phyloP scores from a whole-genome alignment of 2,797 vertebrate genomes.

The Oreochromis grahami region DNA sequence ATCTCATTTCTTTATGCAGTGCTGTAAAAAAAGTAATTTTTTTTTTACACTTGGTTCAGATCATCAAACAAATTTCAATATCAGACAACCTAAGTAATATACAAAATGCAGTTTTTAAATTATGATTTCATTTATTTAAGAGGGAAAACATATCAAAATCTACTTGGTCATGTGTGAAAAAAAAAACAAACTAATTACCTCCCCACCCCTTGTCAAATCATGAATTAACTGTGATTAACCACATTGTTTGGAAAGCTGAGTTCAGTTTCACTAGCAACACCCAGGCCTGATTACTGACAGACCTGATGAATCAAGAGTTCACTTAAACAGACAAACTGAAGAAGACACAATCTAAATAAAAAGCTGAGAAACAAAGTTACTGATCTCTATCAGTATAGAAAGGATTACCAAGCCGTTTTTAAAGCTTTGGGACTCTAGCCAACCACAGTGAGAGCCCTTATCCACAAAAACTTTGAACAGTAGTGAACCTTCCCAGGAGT shows the following conservation, averaged over 20 bases:
- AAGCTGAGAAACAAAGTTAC: not conserved
- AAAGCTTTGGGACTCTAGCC: not conserved
- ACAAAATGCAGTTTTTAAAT: not conserved
- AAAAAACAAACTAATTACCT: too few species aligned
- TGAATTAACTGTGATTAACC: not conserved
- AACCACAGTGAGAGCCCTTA: not conserved
- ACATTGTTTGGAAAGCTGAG: not conserved
- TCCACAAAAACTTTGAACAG: not conserved
- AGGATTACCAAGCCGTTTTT: not conserved
- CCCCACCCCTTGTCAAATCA: not conserved
- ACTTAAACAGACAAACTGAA: not conserved
- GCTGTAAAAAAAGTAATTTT: accelerated
- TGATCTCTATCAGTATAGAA: not conserved
- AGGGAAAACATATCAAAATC: not conserved
- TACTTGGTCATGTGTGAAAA: not conserved
- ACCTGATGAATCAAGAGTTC: not conserved
- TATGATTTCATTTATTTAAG: not conserved
- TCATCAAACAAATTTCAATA: not conserved
- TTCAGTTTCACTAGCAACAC: not conserved
- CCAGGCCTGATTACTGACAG: not conserved
- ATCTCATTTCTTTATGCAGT: not conserved
- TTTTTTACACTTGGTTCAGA: not conserved
- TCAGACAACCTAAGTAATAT: not conserved
- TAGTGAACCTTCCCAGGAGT: not conserved
- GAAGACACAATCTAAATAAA: not conserved